These are phyloP conservation scores for Diadema setosum DNA, from an alignment of 35 echinoderm and acorn worm genomes.

Conservation along the genomic window DNA sequence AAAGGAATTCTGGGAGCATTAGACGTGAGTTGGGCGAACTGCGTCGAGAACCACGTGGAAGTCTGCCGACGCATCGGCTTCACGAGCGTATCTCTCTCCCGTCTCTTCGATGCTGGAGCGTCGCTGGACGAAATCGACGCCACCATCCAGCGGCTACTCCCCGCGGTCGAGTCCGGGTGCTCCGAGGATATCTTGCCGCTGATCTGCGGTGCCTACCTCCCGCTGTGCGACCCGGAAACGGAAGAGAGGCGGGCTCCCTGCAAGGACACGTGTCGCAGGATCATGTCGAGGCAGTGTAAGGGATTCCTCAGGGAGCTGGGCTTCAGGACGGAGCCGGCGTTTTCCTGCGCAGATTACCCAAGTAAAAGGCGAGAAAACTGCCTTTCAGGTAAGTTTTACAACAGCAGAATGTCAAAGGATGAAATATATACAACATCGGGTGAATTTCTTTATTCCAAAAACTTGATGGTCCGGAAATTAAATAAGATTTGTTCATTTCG, in stretches of 20 bases:
- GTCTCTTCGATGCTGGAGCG: neutral
- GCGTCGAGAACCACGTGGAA: neutral
- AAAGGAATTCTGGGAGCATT: too few relatives aligned
- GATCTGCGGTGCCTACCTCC: constrained; percentile 5
- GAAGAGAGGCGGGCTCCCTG: neutral
- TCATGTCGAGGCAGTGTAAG: neutral
- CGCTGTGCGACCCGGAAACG: neutral
- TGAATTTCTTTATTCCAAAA: too few relatives aligned
- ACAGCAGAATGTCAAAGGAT: too few relatives aligned
- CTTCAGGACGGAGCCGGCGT: neutral
- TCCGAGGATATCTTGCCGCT: neutral
- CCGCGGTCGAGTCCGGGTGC: neutral
- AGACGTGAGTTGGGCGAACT: too few relatives aligned
- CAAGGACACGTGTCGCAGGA: neutral
- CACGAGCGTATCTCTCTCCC: neutral
- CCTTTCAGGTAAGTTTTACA: too few relatives aligned
- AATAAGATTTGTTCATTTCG: too few relatives aligned
- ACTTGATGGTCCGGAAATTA: too few relatives aligned
- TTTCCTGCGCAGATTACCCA: neutral
- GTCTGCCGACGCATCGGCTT: neutral
- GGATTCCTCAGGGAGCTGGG: neutral
- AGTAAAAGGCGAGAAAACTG: neutral
- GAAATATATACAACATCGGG: too few relatives aligned
- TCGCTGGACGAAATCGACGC: neutral
- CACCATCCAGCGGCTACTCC: neutral